Base-by-base conservation (phyloP, 2,888 invertebrate genomes). In the Himalopsyche tibetana region DNA sequence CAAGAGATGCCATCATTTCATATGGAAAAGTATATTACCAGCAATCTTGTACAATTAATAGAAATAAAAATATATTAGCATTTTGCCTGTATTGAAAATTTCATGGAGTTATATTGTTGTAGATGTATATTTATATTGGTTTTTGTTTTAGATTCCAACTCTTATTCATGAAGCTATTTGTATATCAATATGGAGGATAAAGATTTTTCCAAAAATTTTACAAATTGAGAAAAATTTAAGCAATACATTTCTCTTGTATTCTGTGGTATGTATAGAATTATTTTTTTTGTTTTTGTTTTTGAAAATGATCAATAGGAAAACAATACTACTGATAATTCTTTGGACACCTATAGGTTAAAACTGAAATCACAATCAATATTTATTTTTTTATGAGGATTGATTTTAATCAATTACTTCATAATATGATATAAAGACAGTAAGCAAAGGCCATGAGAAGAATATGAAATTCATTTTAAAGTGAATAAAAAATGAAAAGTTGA, bases 91-190 rank as follows among this genome's bases (percentile, higher is more conserved):
- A 45, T 45, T 45, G 11, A 45, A 45, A 45, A 45, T 45, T 11
- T 45, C 2, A 45, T 9, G 45, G 11, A 6, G 40, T 6, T 40
- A 40, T 40, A 6, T 40, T 40, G 40, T 40, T 6, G 6, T 6
- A 40, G 2, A 6, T 40, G 6, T 40, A 28, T 28, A 28, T 2
- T 28, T 28, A 28, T 17, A 28, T 40, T n/a, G n/a, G n/a, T 42
- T 17, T 12, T 8, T 55, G 38, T 83, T 83, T 55, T n/a, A 96
- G 96, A 92, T 96, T 9, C 94, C 95, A 2, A 91, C 96, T 28
- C 91, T 98, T 56, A 95, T 98, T 45, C 95, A 96, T 89, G 98
- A 98, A 93, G 95, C 96, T 0, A 96, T 97, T 89, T 95, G 96
- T 89, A 95, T 97, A 81, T 96, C 95, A 90, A 93, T 98, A 55